Percentiles rank a stretch among this genome's conserved stretches.
phyloP scores from a whole-genome alignment of 2,888 invertebrate species.

The Drosophila kanekoi region DNA sequence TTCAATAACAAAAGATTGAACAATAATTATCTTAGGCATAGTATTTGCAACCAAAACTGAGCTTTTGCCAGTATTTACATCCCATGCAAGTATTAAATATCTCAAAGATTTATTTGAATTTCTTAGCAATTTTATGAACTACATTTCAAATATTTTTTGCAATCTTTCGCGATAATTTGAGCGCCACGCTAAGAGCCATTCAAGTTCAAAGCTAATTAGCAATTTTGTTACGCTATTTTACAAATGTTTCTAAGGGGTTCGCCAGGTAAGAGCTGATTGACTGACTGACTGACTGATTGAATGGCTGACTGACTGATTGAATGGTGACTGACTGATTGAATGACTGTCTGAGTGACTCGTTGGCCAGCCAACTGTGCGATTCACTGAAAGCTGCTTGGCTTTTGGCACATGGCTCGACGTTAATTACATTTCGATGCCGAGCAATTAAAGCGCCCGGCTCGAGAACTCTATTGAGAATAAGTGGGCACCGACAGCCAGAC shows the following conservation, averaged over 20 bases:
- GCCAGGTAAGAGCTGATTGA: slow-evolving; percentile 8
- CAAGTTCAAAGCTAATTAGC: slow-evolving; percentile 53
- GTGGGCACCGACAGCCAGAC: slow-evolving; percentile 31
- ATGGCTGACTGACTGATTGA: slow-evolving; percentile 14
- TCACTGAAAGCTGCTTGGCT: slow-evolving; percentile 20
- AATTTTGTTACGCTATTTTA: slow-evolving; percentile 41
- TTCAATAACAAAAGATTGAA: too few relatives aligned
- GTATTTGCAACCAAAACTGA: too few relatives aligned
- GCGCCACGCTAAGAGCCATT: slow-evolving; percentile 9
- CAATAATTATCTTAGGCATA: too few relatives aligned
- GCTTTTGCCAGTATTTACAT: too few relatives aligned
- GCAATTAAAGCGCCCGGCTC: slow-evolving; percentile 52
- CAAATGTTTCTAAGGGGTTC: slow-evolving; percentile 33
- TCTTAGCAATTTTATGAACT: not conserved
- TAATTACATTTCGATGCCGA: slow-evolving; percentile 63
- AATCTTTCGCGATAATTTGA: not conserved
- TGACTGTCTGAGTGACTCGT: slow-evolving; percentile 8
- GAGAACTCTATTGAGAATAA: slow-evolving; percentile 43
- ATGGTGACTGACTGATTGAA: slow-evolving; percentile 15
- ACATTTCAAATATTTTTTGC: not conserved
- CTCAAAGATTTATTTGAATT: not conserved
- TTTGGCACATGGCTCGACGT: slow-evolving; percentile 45
- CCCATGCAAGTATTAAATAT: not conserved
- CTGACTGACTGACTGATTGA: slow-evolving; percentile 12
- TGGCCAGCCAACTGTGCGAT: slow-evolving; percentile 5